Evolutionary conservation across 2,113 vertebrate species (phyloP).

Genomic region (Uria lomvia): DNA sequence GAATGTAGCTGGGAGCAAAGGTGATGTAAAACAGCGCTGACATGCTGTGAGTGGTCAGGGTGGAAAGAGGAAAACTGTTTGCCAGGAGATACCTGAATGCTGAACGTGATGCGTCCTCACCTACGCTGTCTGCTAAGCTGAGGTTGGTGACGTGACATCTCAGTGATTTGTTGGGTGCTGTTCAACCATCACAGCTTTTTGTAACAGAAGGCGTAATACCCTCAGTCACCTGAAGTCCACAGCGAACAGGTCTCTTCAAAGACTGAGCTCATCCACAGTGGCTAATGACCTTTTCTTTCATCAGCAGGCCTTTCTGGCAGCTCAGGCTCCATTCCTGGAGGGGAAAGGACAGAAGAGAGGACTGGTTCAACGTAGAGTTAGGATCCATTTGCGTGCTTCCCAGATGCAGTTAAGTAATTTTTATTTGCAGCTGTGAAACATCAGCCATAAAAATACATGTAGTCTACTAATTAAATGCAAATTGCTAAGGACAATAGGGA

Average conservation of each 20-base stretch:
- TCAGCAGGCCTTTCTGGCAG: neutral
- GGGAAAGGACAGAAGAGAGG: neutral
- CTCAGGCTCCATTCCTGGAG: neutral
- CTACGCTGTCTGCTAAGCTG: neutral
- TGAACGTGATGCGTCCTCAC: fast-evolving
- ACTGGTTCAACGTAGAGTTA: neutral
- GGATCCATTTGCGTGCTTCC: neutral
- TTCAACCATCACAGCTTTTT: neutral
- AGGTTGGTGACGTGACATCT: neutral
- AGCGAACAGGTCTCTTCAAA: neutral
- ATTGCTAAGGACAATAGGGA: neutral
- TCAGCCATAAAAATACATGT: neutral
- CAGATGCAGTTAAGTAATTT: neutral
- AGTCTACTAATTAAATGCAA: neutral
- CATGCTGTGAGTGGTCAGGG: neutral
- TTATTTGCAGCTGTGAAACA: neutral
- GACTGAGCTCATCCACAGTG: neutral
- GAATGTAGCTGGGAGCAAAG: neutral
- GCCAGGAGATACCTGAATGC: neutral
- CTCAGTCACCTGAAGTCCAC: neutral
- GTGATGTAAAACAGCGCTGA: neutral
- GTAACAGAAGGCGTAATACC: neutral
- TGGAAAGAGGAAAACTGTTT: neutral
- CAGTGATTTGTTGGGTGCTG: neutral
- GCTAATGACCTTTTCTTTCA: neutral